A percentile compares a stretch with the other conserved stretches of the same genome.
Evolutionary conservation across 2,888 invertebrate species (phyloP).

Genomic region (Drosophila infuscata): DNA sequence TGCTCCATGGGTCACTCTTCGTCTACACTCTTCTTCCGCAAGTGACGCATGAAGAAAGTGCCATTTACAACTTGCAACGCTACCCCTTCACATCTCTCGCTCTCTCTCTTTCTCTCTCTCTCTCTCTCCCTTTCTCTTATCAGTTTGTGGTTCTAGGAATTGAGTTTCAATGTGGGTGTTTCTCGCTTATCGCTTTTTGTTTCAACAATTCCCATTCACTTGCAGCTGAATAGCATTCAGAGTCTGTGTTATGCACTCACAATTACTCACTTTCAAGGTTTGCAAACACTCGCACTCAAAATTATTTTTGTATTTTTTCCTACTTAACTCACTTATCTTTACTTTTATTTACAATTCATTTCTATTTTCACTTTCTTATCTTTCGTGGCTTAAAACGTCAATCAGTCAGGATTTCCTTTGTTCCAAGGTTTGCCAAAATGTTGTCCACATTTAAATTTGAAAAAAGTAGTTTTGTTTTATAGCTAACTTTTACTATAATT

Average conservation of each 20-base stretch:
- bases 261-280: slow-evolving; percentile 18
- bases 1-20: slow-evolving; percentile 17
- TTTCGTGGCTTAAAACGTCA: slow-evolving; percentile 30
- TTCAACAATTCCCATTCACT: background rate
- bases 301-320: too few species aligned
- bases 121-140: slow-evolving; percentile 6
- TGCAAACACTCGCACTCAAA: slow-evolving; percentile 32
- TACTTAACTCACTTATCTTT: slow-evolving; percentile 30
- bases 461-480: background rate
- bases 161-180: background rate
- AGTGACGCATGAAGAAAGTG: background rate
- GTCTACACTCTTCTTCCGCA: background rate
- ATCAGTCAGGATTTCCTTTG: slow-evolving; percentile 21
- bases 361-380: slow-evolving; percentile 40
- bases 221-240: background rate
- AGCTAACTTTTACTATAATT: too few species aligned
- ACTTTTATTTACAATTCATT: slow-evolving; percentile 26
- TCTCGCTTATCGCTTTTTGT: slow-evolving; percentile 5
- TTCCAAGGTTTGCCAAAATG: slow-evolving; percentile 39
- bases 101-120: too few species aligned
- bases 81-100: too few species aligned
- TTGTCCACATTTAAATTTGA: slow-evolving; percentile 2
- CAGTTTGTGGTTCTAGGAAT: slow-evolving; percentile 9
- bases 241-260: slow-evolving; percentile 1
- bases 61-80: background rate